These are phyloP conservation scores for Coleophora flavipennella DNA, from an alignment of 2,888 invertebrate species.

Conservation along the genomic window DNA sequence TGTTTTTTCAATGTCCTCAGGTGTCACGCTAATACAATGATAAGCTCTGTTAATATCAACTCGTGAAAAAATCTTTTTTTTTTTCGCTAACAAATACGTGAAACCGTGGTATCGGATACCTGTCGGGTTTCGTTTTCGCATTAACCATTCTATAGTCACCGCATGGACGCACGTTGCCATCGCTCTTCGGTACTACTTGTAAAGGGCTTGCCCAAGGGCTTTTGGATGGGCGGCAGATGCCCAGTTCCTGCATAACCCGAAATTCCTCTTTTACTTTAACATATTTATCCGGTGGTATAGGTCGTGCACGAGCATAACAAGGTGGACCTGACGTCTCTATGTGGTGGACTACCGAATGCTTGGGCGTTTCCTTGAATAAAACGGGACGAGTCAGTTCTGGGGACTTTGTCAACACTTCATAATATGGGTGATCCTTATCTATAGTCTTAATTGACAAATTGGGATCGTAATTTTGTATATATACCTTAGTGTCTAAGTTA, in stretches of 20 bases:
- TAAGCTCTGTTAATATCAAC: constrained; percentile 4
- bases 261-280: constrained; percentile 3
- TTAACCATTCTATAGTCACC: constrained; percentile 1
- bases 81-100: background rate
- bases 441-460: background rate
- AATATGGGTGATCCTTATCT: background rate
- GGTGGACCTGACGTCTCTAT: constrained; percentile 3
- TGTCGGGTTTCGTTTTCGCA: constrained; percentile 5
- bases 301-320: background rate
- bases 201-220: too few species aligned
- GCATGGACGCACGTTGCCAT: background rate
- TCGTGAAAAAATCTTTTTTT: background rate
- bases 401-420: background rate
- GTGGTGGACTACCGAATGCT: constrained; percentile 1
- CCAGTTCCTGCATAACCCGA: too few species aligned
- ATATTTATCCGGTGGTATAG: background rate
- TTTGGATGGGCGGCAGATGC: constrained; percentile 8
- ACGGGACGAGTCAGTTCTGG: constrained; percentile 4
- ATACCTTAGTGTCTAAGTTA: background rate
- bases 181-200: constrained; percentile 7
- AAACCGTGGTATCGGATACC: constrained; percentile 3
- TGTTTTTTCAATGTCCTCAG: constrained; percentile 4
- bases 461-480: too few species aligned
- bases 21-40: background rate
- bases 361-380: constrained; percentile 2